phyloP scores from a whole-genome alignment of 2,113 vertebrate genomes.

The Hiodon alosoides region DNA sequence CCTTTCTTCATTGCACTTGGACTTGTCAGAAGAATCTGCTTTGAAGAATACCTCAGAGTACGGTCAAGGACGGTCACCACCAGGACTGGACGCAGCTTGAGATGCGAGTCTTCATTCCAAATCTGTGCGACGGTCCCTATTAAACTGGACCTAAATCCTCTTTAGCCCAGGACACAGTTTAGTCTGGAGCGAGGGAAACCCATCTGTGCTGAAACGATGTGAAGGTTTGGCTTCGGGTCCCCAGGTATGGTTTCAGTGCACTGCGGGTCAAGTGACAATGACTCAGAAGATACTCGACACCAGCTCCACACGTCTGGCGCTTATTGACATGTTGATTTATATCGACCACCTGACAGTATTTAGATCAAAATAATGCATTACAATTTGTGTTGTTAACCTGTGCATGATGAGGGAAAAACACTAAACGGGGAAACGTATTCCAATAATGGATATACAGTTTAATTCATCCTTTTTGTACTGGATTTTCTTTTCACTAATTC shows the following conservation, averaged over 20 bases:
- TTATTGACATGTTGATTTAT: too few species aligned
- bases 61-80: slow-evolving; percentile 23
- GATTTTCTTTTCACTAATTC: too few species aligned
- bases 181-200: not conserved
- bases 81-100: not conserved
- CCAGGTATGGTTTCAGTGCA: slow-evolving; percentile 3
- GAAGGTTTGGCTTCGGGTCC: too few species aligned
- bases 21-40: slow-evolving; percentile 12
- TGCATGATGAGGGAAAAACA: not conserved
- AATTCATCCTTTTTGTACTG: too few species aligned
- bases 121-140: not conserved
- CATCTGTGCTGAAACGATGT: not conserved
- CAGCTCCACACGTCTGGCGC: too few species aligned
- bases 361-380: not conserved
- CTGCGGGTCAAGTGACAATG: not conserved
- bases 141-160: not conserved
- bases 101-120: not conserved
- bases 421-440: too few species aligned
- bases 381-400: not conserved
- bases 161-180: too few species aligned
- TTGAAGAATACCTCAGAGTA: slow-evolving; percentile 23
- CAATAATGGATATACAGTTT: too few species aligned
- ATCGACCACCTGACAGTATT: not conserved
- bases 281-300: not conserved
- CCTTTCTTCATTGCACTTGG: slow-evolving; percentile 1